Conservation (phyloP, 1,140 invertebrate genomes). For the Zeugodacus cucurbitae region DNA sequence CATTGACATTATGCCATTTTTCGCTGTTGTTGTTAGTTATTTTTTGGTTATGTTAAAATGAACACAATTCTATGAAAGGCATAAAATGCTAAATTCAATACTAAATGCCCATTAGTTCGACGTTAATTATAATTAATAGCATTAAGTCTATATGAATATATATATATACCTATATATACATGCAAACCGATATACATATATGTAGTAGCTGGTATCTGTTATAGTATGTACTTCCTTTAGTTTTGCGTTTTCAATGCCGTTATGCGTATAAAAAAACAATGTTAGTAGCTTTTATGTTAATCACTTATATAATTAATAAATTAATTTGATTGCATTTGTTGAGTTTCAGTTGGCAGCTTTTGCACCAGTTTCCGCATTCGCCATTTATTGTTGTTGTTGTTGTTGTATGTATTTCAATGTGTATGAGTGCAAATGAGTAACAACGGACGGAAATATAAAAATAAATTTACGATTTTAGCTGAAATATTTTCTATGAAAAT, state of each 20-base stretch:
- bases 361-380: neutral
- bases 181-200: neutral
- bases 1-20: neutral
- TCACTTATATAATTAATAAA: neutral
- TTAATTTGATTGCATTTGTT: neutral
- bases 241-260: neutral
- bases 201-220: neutral
- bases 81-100: conserved; percentile 29
- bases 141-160: neutral
- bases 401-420: conserved; percentile 37
- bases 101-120: neutral
- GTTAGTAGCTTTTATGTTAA: neutral
- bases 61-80: conserved; percentile 9
- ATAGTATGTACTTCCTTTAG: neutral
- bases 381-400: neutral
- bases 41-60: neutral
- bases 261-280: neutral
- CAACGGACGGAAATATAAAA: conserved; percentile 24
- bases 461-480: neutral
- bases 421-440: conserved; percentile 24
- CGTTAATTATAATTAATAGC: neutral
- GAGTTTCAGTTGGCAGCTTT: conserved; percentile 8
- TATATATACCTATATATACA: neutral
- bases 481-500: neutral
- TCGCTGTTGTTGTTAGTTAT: neutral